Conservation (phyloP, 2,888 invertebrate species). For the Drosophila leonis region DNA sequence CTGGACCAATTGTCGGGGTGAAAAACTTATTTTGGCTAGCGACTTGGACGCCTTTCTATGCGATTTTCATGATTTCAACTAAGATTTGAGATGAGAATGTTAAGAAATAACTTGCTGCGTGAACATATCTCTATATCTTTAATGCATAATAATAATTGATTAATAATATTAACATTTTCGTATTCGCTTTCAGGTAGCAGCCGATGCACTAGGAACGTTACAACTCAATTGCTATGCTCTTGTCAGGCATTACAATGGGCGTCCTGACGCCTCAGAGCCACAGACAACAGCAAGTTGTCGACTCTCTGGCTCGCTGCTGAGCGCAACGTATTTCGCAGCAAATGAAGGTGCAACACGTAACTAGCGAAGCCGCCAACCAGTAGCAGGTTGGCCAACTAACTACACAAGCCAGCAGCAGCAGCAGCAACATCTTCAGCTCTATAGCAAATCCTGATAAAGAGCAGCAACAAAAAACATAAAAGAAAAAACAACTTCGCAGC, state of each 20-base stretch:
- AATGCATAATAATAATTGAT: not conserved
- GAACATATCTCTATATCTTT: not conserved
- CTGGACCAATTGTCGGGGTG: not conserved
- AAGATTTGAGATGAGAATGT: too few species aligned
- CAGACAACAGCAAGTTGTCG: constrained; percentile 9
- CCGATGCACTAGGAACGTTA: constrained; percentile 33
- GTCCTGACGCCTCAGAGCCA: constrained; percentile 49
- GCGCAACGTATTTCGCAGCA: constrained; percentile 25
- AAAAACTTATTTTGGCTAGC: too few species aligned
- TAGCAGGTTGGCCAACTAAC: constrained; percentile 54
- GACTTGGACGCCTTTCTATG: not conserved
- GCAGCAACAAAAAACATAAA: not conserved
- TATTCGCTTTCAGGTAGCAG: constrained; percentile 19
- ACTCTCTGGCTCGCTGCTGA: constrained; percentile 19
- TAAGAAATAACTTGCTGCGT: not conserved
- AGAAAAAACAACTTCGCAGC: constrained; percentile 26
- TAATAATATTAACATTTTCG: not conserved
- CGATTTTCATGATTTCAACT: not conserved
- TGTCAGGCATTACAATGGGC: constrained; percentile 57
- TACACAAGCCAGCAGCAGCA: constrained; percentile 33
- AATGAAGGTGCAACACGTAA: constrained; percentile 58
- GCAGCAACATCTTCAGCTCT: constrained; percentile 40
- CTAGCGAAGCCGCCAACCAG: constrained; percentile 24
- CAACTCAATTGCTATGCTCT: constrained; percentile 40
- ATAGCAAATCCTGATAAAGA: constrained; percentile 28